Evolutionary conservation across 2,888 invertebrate genomes (phyloP), one percentile per base, ranked within the genome.

Genomic region (Conops quadrifasciatus): DNA sequence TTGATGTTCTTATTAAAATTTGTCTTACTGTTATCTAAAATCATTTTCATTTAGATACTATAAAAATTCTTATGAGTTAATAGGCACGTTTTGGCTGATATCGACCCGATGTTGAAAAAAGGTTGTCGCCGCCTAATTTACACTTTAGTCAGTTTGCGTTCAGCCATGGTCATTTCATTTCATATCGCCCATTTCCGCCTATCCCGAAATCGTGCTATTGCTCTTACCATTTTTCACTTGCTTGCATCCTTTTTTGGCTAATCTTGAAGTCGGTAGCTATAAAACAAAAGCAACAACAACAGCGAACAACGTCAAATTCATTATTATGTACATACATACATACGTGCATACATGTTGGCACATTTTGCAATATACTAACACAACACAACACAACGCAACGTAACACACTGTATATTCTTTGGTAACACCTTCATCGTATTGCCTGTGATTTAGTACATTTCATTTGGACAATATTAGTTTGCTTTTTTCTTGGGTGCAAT

Each of bases 401-500:
- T n/a, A n/a, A n/a, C n/a, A n/a, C n/a, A n/a, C n/a, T n/a, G n/a
- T n/a, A n/a, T n/a, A n/a, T n/a, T n/a, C n/a, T n/a, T 19, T 51
- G 2, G 26, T 13, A n/a, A 60, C 68, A 62, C 53, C n/a, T 62
- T 36, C 62, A 56, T 62, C 49, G 68, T 47, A 63, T 62, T 60
- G 60, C 51, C 51, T 9, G 69, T 74, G 77, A 77, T 77, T 77
- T 77, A 77, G 74, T 68, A 72, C 74, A 75, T 77, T 36, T 74
- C 70, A 76, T 75, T 77, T 77, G 70, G 72, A 70, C 73, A 71
- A 73, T 76, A 72, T 73, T 75, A 60, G 68, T 59, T 36, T 26
- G 36, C 53, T 19, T 53, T 53, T 21, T 53, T 24, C n/a, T n/a
- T n/a, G n/a, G 36, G 36, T 36, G 9, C 9, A 36, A 36, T 9